phyloP scores from a whole-genome alignment of 64 coral and sea anemone genomes.

The Montipora efflorescens region DNA sequence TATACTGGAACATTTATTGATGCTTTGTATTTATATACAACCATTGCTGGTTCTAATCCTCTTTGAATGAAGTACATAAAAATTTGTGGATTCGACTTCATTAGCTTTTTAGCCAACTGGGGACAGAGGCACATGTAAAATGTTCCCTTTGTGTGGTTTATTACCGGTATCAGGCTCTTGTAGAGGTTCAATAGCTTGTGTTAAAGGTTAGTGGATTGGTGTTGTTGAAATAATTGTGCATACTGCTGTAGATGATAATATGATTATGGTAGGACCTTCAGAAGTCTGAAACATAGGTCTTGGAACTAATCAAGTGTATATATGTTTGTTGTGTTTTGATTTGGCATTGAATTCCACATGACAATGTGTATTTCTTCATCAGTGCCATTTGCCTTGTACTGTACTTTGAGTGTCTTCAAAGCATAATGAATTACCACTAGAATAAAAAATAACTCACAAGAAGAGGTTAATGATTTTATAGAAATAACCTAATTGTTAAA shows the following conservation, averaged over 20 bases:
- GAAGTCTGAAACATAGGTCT: background rate
- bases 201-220: constrained; percentile 11
- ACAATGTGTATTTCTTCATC: no score
- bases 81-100: background rate
- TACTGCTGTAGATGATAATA: background rate
- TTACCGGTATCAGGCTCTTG: background rate
- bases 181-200: background rate
- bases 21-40: background rate
- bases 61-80: constrained; percentile 26
- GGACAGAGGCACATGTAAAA: background rate
- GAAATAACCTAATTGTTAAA: no score
- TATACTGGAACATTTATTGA: background rate
- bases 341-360: no score
- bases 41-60: background rate
- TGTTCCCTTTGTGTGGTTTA: background rate
- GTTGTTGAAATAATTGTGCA: background rate
- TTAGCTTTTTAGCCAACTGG: background rate
- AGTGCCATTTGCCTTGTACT: no score
- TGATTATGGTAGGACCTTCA: background rate
- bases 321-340: no score
- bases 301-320: no score
- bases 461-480: no score
- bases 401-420: no score
- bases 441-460: no score
- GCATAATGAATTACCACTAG: no score